Evolutionary conservation across 2,797 vertebrate species (phyloP).

Genomic region (Pipistrellus kuhlii): DNA sequence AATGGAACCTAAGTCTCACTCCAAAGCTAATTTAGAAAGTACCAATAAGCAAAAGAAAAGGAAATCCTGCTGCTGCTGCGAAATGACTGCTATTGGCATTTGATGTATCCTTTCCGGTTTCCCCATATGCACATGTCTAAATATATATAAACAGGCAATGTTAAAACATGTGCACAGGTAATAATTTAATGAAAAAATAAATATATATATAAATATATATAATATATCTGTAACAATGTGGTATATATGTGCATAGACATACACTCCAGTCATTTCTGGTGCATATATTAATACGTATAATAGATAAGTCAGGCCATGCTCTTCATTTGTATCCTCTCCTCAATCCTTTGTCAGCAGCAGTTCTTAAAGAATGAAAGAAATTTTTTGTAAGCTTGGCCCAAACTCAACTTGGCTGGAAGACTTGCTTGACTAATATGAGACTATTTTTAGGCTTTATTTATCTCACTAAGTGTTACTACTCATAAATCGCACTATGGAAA

Average conservation of each 20-base stretch:
- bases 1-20: background rate
- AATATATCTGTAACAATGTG: background rate
- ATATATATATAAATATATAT: too few species aligned
- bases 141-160: too few species aligned
- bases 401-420: constrained; percentile 44
- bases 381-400: constrained; percentile 17
- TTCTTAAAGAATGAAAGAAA: background rate
- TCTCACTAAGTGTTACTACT: constrained; percentile 20
- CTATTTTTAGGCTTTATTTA: constrained; percentile 69
- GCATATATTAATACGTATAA: too few species aligned
- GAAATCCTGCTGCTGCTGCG: background rate
- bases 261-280: background rate
- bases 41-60: constrained; percentile 9
- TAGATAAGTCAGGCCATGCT: background rate
- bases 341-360: background rate
- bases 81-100: constrained; percentile 3
- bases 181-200: too few species aligned
- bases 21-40: constrained; percentile 53
- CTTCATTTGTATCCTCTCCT: background rate
- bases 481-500: background rate
- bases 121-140: background rate
- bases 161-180: too few species aligned
- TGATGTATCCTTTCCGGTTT: background rate
- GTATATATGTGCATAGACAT: background rate
- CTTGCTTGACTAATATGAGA: constrained; percentile 37